Evolutionary conservation across 2,797 vertebrate species (phyloP), one percentile per base, ranked within the genome.

Genomic region (Taeniopygia guttata): DNA sequence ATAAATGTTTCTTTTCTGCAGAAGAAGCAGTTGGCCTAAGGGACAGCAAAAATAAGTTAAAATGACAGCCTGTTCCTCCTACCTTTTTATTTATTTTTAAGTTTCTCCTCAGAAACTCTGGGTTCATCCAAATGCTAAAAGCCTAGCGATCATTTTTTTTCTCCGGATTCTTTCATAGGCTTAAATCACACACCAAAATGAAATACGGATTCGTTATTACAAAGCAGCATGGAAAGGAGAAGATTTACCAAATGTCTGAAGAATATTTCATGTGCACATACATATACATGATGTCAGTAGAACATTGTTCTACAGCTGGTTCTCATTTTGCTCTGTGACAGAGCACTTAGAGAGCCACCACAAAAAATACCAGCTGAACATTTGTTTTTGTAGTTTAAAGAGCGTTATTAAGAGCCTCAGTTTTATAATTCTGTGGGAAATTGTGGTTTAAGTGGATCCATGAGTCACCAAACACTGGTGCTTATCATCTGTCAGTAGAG

Each of bases 401-500:
- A 78, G 89, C 94, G 89, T 89, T 94, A 92, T 96, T 85, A 94
- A 94, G 94, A 91, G 76, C 38, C 81, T 92, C 77, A 23, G 56
- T 63, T 94, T 91, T 84, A 62, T 93, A 93, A 93, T 94, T 92
- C 84, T 93, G 68, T 96, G 92, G 96, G 94, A 96, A 96, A 96
- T 94, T 91, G 92, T 93, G 89, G 91, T 95, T 83, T 90, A 87
- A 94, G 87, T 92, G 89, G 90, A 85, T 91, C 81, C 68, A 87
- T 94, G 96, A 96, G 80, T 96, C 96, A 90, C 84, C 70, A 70
- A 94, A 87, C 59, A 36, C 29, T 49, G 72, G 60, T 87, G 83
- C 93, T 96, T 91, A 89, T 93, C 73, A 45, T 95, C 93, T 96
- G 90, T 88, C 82, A 74, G 76, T 10, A 3, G 58, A 87, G 89